Base-by-base conservation (phyloP, 2,888 invertebrate species). In the Cataglyphis albicans region DNA sequence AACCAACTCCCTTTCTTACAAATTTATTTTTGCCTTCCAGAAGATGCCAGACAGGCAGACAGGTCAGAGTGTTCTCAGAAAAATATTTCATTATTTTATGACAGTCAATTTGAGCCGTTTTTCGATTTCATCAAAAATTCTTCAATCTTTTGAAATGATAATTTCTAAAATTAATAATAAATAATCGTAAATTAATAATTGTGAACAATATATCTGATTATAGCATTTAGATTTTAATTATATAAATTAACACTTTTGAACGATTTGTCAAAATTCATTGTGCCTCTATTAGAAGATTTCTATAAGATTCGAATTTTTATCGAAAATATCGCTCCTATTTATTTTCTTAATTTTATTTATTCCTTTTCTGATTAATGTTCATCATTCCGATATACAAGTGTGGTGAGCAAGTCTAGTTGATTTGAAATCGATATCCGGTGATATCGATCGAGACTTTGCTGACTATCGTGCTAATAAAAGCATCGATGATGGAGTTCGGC, bases 341-440 rank as follows among this genome's bases (percentile, higher is more conserved):
- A 41, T 52, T 41, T 57, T 57, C 15, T 18, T 15, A n/a, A 18
- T 63, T 76, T 85, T 81, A 55, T 78, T 78, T 63, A 72, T 82
- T 78, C n/a, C 61, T 52, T 18, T 72, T 65, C 61, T 70, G 70
- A 76, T 80, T 83, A 63, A 72, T 67, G 64, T 87, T 78, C 73
- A 55, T 48, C 63, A n/a, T 44, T 35, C 59, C 44, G 76, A 75
- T 52, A 57, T 67, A 67, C 78, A 59, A 85, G 67, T 57, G 75
- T 86, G 86, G 82, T 83, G 86, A 84, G 86, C 90, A 90, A 91
- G 21, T 91, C 91, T 89, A 89, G 84, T 91, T 92, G 92, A 93
- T 93, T 92, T 89, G 91, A 93, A 93, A 93, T 93, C 93, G 92
- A 93, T 93, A 93, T 91, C 91, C 89, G 91, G 90, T 89, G 88